Percentiles rank a stretch among this genome's conserved stretches.
phyloP scores from a whole-genome alignment of 1,140 invertebrate genomes.

The Copidosoma floridanum region DNA sequence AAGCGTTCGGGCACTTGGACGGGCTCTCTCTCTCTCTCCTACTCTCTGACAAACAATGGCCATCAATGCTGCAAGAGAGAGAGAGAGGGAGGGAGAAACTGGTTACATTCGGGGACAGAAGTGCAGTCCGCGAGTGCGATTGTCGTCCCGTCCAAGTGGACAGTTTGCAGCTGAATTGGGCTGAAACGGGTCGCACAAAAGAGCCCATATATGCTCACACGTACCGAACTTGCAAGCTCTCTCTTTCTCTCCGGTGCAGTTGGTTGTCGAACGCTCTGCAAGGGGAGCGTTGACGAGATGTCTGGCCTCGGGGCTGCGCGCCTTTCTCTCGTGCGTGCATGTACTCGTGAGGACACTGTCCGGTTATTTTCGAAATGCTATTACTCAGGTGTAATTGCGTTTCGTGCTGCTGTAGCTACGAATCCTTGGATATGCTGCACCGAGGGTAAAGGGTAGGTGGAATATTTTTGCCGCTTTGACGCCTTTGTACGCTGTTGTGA shows the following conservation, averaged over 20 bases:
- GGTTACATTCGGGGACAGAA: background rate
- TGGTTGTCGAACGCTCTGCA: no score
- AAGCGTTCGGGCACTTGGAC: background rate
- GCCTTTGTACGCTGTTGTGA: no score
- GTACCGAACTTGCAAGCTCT: background rate
- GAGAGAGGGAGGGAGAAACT: no score
- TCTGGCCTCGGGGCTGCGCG: background rate
- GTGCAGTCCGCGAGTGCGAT: background rate
- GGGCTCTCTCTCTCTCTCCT: no score
- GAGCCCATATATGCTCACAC: background rate
- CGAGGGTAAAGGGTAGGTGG: background rate
- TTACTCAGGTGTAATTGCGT: constrained; percentile 26
- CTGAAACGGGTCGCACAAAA: background rate
- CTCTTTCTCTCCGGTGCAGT: no score
- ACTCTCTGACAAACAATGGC: no score
- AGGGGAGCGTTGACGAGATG: background rate
- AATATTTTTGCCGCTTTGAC: constrained; percentile 3
- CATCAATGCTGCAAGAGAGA: no score
- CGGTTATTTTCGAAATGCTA: constrained; percentile 15
- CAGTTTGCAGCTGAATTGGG: constrained; percentile 18
- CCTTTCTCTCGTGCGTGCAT: background rate
- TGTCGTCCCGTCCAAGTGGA: constrained; percentile 13
- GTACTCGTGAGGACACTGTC: background rate
- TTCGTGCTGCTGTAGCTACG: constrained; percentile 2
- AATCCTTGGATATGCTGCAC: no score